phyloP scores from a whole-genome alignment of 1,140 invertebrate species.

The Drosophila punjabiensis region DNA sequence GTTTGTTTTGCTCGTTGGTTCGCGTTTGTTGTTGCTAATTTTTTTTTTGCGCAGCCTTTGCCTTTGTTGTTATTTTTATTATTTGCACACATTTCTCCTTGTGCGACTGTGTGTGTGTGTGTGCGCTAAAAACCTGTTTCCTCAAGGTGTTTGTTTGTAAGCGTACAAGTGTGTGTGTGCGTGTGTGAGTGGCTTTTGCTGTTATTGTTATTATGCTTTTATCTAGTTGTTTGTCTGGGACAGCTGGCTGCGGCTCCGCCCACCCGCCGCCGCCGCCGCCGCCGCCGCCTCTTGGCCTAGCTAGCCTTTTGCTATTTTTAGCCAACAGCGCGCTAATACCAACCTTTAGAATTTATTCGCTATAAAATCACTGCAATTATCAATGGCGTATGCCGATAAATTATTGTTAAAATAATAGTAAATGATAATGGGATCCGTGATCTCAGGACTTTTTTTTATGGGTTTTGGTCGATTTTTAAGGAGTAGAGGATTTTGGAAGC shows the following conservation, averaged over 20 bases:
- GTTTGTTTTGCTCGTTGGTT: conserved; percentile 74
- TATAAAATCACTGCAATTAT: conserved; percentile 25
- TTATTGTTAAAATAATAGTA: neutral
- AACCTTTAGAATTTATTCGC: conserved; percentile 51
- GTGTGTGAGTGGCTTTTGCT: conserved; percentile 14
- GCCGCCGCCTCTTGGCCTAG: conserved; percentile 7
- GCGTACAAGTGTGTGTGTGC: neutral
- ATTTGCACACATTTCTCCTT: conserved; percentile 67
- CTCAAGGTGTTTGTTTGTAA: conserved; percentile 35
- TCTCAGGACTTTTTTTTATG: neutral
- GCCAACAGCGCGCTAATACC: conserved; percentile 13
- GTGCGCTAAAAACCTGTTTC: conserved; percentile 71
- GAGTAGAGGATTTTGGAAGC: no score
- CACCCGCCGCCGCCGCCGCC: conserved; percentile 2
- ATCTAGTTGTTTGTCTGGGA: conserved; percentile 53
- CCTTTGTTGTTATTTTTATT: conserved; percentile 36
- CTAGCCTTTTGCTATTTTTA: conserved; percentile 61
- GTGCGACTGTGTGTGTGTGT: conserved; percentile 26
- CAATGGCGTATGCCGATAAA: neutral
- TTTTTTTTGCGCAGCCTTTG: conserved; percentile 56
- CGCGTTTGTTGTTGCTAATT: conserved; percentile 53
- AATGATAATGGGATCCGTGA: neutral
- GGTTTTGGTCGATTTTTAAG: neutral
- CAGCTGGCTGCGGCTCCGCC: conserved; percentile 46
- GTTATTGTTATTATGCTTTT: conserved; percentile 39